Conservation (phyloP, 2,113 vertebrate species). For the Grammomys surdaster region DNA sequence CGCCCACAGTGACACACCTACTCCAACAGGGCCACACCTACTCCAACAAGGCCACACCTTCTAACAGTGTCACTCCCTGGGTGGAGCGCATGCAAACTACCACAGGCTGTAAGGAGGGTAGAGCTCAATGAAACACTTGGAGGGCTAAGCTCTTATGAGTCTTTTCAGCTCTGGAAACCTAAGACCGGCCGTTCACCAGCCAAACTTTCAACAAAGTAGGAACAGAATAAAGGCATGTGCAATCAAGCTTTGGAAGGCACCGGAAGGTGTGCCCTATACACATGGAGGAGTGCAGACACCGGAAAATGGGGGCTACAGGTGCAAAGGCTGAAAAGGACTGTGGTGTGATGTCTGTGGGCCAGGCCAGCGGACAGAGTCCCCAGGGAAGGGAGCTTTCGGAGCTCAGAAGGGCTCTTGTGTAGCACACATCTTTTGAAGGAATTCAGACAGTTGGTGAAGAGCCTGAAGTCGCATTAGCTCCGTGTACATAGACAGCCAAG, state of each 20-base stretch:
- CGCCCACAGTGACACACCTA: too few relatives aligned
- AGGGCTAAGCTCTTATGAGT: neutral
- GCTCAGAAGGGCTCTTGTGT: neutral
- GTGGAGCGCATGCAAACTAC: too few relatives aligned
- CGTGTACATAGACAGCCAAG: conserved; percentile 4
- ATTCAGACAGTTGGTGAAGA: neutral
- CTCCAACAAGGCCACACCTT: too few relatives aligned
- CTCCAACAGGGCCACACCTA: too few relatives aligned
- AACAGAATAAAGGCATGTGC: neutral
- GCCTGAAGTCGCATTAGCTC: neutral
- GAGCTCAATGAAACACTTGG: neutral
- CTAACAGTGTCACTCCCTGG: too few relatives aligned
- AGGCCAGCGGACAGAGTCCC: neutral
- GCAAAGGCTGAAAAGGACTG: neutral
- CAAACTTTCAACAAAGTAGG: neutral
- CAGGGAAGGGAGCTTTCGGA: neutral
- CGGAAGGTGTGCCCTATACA: neutral
- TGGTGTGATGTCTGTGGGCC: neutral
- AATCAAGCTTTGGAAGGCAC: neutral
- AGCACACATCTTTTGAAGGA: neutral
- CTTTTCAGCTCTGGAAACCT: conserved; percentile 35
- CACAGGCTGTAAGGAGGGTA: neutral
- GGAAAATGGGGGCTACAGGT: neutral
- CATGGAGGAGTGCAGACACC: neutral
- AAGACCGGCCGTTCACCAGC: neutral